These are phyloP conservation scores for Drosophila paulistorum DNA, from an alignment of 1,140 invertebrate species.

Conservation along the genomic window DNA sequence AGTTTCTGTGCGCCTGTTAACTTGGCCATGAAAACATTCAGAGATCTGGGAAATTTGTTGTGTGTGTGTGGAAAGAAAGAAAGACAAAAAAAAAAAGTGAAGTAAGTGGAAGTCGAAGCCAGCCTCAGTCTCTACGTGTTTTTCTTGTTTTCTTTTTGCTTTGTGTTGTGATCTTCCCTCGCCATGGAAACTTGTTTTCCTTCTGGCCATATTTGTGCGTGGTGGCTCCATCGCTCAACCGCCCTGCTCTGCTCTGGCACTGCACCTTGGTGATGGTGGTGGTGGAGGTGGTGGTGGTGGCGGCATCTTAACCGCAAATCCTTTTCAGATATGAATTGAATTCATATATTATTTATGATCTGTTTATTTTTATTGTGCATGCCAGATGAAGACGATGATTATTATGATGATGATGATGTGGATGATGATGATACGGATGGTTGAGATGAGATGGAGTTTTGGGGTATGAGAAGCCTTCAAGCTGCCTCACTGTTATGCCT, in stretches of 20 bases:
- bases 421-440: conserved; percentile 27
- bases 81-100: conserved; percentile 54
- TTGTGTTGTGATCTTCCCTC: conserved; percentile 29
- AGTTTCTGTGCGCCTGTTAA: conserved; percentile 71
- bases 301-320: conserved; percentile 77
- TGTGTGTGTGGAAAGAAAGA: conserved; percentile 36
- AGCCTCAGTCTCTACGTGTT: conserved; percentile 54
- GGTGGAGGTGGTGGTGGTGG: conserved; percentile 27
- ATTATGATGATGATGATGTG: conserved; percentile 20
- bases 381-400: conserved; percentile 64
- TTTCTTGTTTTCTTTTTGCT: conserved; percentile 73
- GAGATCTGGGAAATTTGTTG: conserved; percentile 59
- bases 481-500: conserved; percentile 37
- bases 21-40: conserved; percentile 80
- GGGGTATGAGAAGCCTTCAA: conserved; percentile 4
- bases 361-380: conserved; percentile 80
- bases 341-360: conserved; percentile 82
- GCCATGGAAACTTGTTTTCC: conserved; percentile 59
- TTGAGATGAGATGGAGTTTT: conserved; percentile 1
- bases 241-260: no score
- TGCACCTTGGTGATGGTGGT: not conserved
- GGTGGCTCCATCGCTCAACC: conserved; percentile 33
- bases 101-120: conserved; percentile 51
- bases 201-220: conserved; percentile 72
- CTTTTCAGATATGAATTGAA: conserved; percentile 79